Conservation (phyloP, 2,113 vertebrate genomes). For the Anhinga rufa region DNA sequence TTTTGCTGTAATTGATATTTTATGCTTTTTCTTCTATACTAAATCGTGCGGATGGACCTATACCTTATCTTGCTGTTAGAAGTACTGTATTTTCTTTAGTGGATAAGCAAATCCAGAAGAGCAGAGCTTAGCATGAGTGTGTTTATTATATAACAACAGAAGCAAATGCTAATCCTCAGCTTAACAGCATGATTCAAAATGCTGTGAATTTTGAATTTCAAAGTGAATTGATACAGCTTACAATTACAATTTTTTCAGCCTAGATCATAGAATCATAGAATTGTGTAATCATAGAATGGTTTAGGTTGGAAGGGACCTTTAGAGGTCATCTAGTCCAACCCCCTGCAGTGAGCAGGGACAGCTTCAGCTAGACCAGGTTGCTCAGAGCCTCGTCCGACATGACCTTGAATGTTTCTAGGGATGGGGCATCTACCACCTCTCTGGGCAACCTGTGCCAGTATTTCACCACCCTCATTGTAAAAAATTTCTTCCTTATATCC, state of each 20-base stretch:
- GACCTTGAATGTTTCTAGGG: no score
- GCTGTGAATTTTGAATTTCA: no score
- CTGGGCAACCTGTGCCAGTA: no score
- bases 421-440: no score
- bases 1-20: not conserved
- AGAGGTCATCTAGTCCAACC: no score
- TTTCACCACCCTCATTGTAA: no score
- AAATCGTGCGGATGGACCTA: not conserved
- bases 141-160: not conserved
- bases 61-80: not conserved
- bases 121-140: not conserved
- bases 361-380: no score
- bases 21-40: not conserved
- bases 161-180: not conserved
- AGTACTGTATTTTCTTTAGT: not conserved
- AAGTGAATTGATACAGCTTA: not conserved
- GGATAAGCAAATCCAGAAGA: not conserved
- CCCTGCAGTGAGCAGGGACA: no score
- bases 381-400: no score
- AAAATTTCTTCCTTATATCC: no score
- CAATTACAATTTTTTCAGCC: not conserved
- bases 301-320: no score
- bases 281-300: no score
- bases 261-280: not conserved
- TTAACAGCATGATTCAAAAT: not conserved